Evolutionary conservation across 2,888 invertebrate species (phyloP).

Genomic region (Parnassius orleans): DNA sequence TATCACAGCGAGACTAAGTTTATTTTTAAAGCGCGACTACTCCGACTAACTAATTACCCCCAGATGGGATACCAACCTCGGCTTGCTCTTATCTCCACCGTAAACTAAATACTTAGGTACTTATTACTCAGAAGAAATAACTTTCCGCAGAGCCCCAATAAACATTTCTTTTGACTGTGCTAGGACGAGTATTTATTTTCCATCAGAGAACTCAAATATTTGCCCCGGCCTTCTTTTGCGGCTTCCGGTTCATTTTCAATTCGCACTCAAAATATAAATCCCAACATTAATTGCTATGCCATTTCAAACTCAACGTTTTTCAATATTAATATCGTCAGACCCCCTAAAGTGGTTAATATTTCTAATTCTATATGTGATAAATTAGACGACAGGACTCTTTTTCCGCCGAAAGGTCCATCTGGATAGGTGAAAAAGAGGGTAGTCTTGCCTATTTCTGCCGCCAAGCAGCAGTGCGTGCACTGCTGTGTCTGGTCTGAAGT

Average conservation of each 20-base stretch:
- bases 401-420: too few relatives aligned
- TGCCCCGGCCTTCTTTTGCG: slow-evolving; percentile 36
- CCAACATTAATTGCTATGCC: background rate
- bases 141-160: slow-evolving; percentile 33
- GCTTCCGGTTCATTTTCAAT: slow-evolving; percentile 31
- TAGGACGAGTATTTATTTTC: slow-evolving; percentile 45
- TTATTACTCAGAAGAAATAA: slow-evolving; percentile 25
- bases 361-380: too few relatives aligned
- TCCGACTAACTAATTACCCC: slow-evolving; percentile 13
- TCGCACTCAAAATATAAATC: background rate
- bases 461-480: too few relatives aligned
- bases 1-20: slow-evolving; percentile 1
- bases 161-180: slow-evolving; percentile 38
- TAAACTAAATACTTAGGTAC: slow-evolving; percentile 26
- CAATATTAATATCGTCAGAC: too few relatives aligned
- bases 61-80: slow-evolving; percentile 12
- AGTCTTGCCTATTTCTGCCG: too few relatives aligned
- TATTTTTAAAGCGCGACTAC: slow-evolving; percentile 17
- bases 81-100: slow-evolving; percentile 21
- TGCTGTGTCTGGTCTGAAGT: too few relatives aligned
- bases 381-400: too few relatives aligned
- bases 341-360: too few relatives aligned
- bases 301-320: background rate
- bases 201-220: slow-evolving; percentile 55
- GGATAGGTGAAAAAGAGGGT: too few relatives aligned